These are phyloP conservation scores for Ryuthela nishihirai DNA, from an alignment of 2,888 invertebrate species.

Conservation along the genomic window DNA sequence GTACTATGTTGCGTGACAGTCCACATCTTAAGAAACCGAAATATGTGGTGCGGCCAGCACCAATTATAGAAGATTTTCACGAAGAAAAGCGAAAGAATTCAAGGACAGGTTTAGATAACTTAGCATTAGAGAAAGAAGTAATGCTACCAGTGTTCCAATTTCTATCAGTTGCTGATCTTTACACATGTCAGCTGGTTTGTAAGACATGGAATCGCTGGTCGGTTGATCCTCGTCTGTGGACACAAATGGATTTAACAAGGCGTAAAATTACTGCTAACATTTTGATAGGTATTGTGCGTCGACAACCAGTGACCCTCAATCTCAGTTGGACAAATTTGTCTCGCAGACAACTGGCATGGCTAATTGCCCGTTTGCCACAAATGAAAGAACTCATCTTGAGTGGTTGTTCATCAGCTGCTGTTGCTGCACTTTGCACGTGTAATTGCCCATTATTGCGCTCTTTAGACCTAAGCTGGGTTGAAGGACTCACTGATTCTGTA, in stretches of 20 bases:
- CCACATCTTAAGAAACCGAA: slow-evolving; percentile 43
- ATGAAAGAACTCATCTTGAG: slow-evolving; percentile 74
- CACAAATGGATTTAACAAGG: slow-evolving; percentile 71
- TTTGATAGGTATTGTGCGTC: slow-evolving; percentile 75
- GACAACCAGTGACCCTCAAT: slow-evolving; percentile 79
- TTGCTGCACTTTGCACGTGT: slow-evolving; percentile 55
- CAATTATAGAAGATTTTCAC: slow-evolving; percentile 36
- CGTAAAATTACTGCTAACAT: slow-evolving; percentile 57
- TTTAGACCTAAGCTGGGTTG: slow-evolving; percentile 80
- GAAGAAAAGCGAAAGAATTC: slow-evolving; percentile 36
- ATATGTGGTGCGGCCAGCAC: slow-evolving; percentile 42
- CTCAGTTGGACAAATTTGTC: slow-evolving; percentile 86
- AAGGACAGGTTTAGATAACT: slow-evolving; percentile 24
- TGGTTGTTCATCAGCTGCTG: slow-evolving; percentile 54
- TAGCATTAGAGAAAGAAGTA: slow-evolving; percentile 46
- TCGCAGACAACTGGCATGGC: slow-evolving; percentile 83
- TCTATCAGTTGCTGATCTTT: slow-evolving; percentile 56
- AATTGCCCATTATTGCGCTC: slow-evolving; percentile 69
- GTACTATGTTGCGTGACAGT: slow-evolving; percentile 27
- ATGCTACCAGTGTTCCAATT: slow-evolving; percentile 53
- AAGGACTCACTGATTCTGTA: slow-evolving; percentile 77
- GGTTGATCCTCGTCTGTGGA: slow-evolving; percentile 80
- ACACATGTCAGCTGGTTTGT: slow-evolving; percentile 68
- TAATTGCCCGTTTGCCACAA: slow-evolving; percentile 79
- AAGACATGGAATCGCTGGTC: slow-evolving; percentile 82